Evolutionary conservation across 92 coral and sea anemone species (phyloP).

Genomic region (Porites rus): DNA sequence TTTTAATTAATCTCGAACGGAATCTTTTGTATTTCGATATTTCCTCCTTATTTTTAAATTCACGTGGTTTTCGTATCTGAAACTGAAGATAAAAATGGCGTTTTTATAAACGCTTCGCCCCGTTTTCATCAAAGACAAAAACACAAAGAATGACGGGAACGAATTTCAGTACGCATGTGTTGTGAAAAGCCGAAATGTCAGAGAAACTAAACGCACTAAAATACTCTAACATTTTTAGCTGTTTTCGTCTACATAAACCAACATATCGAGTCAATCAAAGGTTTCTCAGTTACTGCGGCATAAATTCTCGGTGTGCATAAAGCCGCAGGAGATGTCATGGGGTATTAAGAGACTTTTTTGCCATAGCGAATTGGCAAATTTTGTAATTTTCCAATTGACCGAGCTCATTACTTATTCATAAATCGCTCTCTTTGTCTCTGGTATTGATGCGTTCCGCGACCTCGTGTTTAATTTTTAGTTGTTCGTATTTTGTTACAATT

Average conservation of each 20-base stretch:
- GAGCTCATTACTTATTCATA: constrained; percentile 82
- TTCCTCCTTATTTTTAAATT: neutral
- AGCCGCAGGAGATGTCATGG: constrained; percentile 49
- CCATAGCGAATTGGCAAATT: constrained; percentile 71
- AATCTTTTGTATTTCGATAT: constrained; percentile 22
- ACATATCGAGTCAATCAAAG: constrained; percentile 5
- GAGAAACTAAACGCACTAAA: neutral
- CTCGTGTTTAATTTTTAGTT: constrained; percentile 32
- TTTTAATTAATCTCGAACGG: constrained; percentile 15
- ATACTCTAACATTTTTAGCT: constrained; percentile 9
- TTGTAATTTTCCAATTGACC: constrained; percentile 45
- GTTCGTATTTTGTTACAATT: constrained; percentile 9
- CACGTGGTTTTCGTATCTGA: constrained; percentile 4
- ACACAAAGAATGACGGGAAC: constrained; percentile 21
- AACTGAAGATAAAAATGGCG: neutral
- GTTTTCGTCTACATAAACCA: constrained; percentile 28
- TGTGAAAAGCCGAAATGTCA: constrained; percentile 1
- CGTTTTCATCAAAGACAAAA: neutral
- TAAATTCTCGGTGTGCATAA: constrained; percentile 15
- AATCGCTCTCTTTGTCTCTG: constrained; percentile 42
- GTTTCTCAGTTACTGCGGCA: constrained; percentile 25
- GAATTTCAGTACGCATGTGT: constrained; percentile 32
- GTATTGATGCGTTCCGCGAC: constrained; percentile 8
- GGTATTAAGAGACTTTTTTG: constrained; percentile 20
- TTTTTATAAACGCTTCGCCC: neutral